Evolutionary conservation across 2,113 vertebrate genomes (phyloP), one percentile per base, ranked within the genome.

Genomic region (Podarcis cretensis): DNA sequence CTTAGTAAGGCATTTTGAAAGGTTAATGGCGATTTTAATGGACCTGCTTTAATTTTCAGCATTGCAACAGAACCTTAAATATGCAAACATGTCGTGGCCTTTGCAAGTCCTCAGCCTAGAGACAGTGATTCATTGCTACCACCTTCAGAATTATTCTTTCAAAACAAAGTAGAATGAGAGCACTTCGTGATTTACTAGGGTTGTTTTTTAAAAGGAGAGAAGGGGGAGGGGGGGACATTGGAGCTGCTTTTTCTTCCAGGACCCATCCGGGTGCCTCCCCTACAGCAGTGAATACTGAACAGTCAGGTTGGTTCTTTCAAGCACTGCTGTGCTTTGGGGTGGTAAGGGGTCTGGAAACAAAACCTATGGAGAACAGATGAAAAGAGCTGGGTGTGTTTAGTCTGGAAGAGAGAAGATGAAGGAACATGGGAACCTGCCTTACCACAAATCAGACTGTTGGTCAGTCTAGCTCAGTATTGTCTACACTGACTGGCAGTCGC

Each of bases 1-100:
- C 74, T 77, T n/a, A 18, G 40, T 54, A 88, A 68, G 87, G 83
- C 81, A 88, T 88, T 88, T 88, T 54, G 81, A 88, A 88, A 88
- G 81, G 87, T 88, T 88, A 88, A 88, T 88, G 63, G 40, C 35
- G 83, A 54, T 88, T 88, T 88, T 88, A 88, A 88, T 88, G 81
- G 87, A 88, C 71, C 74, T 83, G 14, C 73, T 83, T 88, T 88
- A 88, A 88, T 88, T 88, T 88, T 83, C 40, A 8, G n/a, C 73
- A 88, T 68, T 83, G 73, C 59, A 27, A 77, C 87, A 30, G 63
- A 88, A 77, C 30, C 87, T 83, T 83, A 88, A 77, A 88, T 83
- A 88, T 83, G 87, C 81, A 88, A 83, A 83, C 87, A 83, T 88
- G 81, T 83, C 63, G 54, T 83, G 81, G 81, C 81, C 87, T 88